Evolutionary conservation across 2,888 invertebrate genomes (phyloP), one percentile per base, ranked within the genome.

Genomic region (Euphydryas editha): DNA sequence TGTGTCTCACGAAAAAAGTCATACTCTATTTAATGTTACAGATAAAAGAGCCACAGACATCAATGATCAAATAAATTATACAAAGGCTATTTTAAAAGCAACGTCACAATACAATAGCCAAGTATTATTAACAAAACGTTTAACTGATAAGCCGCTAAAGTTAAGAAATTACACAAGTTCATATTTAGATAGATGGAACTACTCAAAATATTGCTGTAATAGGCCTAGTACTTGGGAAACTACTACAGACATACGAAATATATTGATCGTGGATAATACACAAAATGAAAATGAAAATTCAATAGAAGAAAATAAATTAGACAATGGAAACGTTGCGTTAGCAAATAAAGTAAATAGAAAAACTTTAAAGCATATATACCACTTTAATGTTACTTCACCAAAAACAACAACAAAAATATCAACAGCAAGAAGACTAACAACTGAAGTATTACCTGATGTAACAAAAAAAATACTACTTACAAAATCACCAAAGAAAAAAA

Each of bases 161-260:
- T 37, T 20, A 46, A 24, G n/a, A 17, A 24, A 58, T 46, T 30
- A 59, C 59, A 46, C 13, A 36, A 47, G 20, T 30, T 21, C 11
- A 5, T 49, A 30, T 36, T 21, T 46, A 30, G 13, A 36, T 20
- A 47, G 24, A 10, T 36, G 47, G n/a, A 24, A 44, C 15, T 30
- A 56, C 51, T 37, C 18, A 58, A 24, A 3, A 59, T 59, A 59
- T 37, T 77, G 75, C 59, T 78, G 78, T 63, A 62, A 78, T 21
- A 74, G 75, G 70, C 76, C 78, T 39, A 63, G 64, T 47, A 76
- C 72, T 62, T 79, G 77, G 78, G 72, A 76, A 54, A 76, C 75
- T 1, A 76, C 76, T 7, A 68, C 62, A n/a, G 46, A 70, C 71
- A 39, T 61, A 55, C 5, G 30, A 1, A 30, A 30, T 4, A 55